Evolutionary conservation across 2,888 invertebrate species (phyloP).

Genomic region (Drosophila merina): DNA sequence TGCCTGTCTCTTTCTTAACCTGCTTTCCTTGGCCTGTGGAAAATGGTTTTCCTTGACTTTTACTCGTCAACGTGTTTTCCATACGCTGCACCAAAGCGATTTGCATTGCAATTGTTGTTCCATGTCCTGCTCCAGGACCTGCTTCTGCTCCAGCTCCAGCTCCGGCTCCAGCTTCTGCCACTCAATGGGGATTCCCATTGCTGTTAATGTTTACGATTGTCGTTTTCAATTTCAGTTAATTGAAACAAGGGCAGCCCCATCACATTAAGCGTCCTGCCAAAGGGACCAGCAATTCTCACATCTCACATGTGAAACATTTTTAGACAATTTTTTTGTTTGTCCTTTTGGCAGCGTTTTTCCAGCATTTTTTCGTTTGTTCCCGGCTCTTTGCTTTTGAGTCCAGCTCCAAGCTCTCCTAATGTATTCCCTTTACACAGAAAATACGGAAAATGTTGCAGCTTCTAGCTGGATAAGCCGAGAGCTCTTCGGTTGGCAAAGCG

Average conservation of each 20-base stretch:
- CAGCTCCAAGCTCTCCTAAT: constrained; percentile 10
- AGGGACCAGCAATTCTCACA: constrained; percentile 7
- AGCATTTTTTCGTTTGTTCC: constrained; percentile 26
- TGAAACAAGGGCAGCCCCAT: constrained; percentile 51
- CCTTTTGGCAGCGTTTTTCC: constrained; percentile 32
- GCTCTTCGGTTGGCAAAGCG: not conserved
- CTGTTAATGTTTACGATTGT: constrained; percentile 73
- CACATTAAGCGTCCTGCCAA: constrained; percentile 24
- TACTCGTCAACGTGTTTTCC: constrained; percentile 54
- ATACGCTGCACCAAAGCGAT: constrained; percentile 58
- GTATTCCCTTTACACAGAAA: constrained; percentile 41
- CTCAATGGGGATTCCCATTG: constrained; percentile 34
- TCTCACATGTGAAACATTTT: constrained; percentile 13
- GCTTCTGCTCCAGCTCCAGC: not conserved
- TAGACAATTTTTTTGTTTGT: constrained; percentile 20
- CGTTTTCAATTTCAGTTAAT: constrained; percentile 73
- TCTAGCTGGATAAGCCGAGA: not conserved
- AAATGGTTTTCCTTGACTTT: constrained; percentile 67
- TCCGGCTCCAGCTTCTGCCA: not conserved
- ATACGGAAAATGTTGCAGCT: constrained; percentile 10
- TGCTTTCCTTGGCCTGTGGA: constrained; percentile 57
- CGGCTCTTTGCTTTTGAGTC: constrained; percentile 23
- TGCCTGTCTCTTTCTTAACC: constrained; percentile 32
- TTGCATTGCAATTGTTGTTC: constrained; percentile 62
- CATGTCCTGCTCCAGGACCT: not conserved